Percentiles rank a stretch among this genome's conserved stretches.
Conservation (phyloP, 2,888 invertebrate species). For the Machimus atricapillus region DNA sequence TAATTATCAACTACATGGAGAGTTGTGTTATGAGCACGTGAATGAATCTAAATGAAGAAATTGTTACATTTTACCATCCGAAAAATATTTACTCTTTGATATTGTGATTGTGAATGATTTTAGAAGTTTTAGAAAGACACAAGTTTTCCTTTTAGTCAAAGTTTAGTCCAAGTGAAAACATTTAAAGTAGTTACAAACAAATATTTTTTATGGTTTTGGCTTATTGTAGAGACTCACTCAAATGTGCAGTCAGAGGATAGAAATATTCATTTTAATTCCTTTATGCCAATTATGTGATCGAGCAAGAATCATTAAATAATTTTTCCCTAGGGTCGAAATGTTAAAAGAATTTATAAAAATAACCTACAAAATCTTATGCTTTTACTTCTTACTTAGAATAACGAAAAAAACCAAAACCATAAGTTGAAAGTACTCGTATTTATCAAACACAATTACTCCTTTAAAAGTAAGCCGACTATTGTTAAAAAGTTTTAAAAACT, state of each 20-base stretch:
- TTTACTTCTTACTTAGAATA: too few relatives aligned
- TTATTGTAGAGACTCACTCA: neutral
- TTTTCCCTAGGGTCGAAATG: too few relatives aligned
- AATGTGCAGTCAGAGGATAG: neutral
- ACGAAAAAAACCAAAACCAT: conserved; percentile 48
- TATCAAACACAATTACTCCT: neutral
- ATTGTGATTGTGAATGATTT: neutral
- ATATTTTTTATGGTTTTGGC: neutral
- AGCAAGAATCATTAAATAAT: too few relatives aligned
- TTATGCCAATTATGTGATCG: too few relatives aligned
- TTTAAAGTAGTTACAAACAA: neutral
- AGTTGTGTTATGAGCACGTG: neutral
- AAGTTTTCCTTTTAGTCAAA: neutral
- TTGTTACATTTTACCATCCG: neutral
- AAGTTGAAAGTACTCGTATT: conserved; percentile 20
- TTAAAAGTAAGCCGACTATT: neutral
- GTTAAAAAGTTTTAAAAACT: neutral
- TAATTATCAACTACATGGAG: conserved; percentile 1
- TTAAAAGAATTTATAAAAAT: too few relatives aligned
- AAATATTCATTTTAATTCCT: too few relatives aligned
- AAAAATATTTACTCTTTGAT: neutral
- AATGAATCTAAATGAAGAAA: neutral
- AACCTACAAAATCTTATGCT: too few relatives aligned
- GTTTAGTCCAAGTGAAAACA: neutral
- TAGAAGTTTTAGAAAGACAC: neutral